phyloP scores from a whole-genome alignment of 2,797 vertebrate genomes.

The Myioborus miniatus region DNA sequence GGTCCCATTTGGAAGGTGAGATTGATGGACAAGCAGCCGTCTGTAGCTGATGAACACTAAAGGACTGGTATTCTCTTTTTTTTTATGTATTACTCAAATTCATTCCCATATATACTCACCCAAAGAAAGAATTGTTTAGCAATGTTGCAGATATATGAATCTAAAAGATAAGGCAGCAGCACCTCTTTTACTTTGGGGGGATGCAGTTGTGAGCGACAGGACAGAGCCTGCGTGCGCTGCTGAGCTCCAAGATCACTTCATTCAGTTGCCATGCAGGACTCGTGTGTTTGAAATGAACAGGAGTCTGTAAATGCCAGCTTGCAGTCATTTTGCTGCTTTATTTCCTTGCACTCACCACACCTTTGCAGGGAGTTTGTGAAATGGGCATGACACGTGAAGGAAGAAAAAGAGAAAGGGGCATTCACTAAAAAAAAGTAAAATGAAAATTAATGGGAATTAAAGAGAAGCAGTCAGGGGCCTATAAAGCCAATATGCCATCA shows the following conservation, averaged over 20 bases:
- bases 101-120: neutral
- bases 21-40: neutral
- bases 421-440: neutral
- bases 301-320: neutral
- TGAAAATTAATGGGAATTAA: conserved; percentile 12
- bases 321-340: neutral
- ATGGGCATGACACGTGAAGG: neutral
- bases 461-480: neutral
- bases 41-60: neutral
- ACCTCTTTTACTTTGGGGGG: neutral
- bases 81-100: neutral
- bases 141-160: neutral
- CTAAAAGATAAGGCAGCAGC: neutral
- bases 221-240: neutral
- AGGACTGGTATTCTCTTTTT: neutral
- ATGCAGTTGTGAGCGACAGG: neutral
- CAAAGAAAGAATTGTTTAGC: neutral
- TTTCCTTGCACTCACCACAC: neutral
- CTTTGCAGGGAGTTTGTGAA: neutral
- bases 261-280: neutral
- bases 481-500: conserved; percentile 26
- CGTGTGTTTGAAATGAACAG: neutral
- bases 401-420: neutral
- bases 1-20: neutral
- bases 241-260: neutral